phyloP scores from a whole-genome alignment of 37 sponge, comb jelly and placozoan species.

The Theonella swinhoei region DNA sequence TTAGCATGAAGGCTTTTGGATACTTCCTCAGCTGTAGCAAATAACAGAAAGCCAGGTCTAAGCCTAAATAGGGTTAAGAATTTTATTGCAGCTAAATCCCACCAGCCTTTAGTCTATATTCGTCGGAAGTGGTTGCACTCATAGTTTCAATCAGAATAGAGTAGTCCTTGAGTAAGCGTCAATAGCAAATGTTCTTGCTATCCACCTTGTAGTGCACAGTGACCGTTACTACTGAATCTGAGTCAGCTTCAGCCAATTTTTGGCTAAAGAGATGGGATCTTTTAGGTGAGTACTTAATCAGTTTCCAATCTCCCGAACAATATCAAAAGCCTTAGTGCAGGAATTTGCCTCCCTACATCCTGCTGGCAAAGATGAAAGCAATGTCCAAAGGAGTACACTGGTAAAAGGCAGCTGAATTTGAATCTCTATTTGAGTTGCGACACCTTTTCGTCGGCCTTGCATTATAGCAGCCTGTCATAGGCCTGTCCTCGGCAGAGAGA shows the following conservation, averaged over 20 bases:
- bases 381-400: slow-evolving; percentile 67
- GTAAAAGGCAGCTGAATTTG: slow-evolving; percentile 51
- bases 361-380: slow-evolving; percentile 62
- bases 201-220: slow-evolving; percentile 70
- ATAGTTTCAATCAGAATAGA: slow-evolving; percentile 48
- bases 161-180: slow-evolving; percentile 65
- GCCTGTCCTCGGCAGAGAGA: slow-evolving; percentile 63
- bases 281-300: slow-evolving; percentile 51
- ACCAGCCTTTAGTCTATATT: slow-evolving; percentile 58
- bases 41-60: slow-evolving; percentile 16
- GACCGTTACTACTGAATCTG: slow-evolving; percentile 21
- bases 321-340: slow-evolving; percentile 30
- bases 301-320: slow-evolving; percentile 39
- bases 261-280: slow-evolving; percentile 42
- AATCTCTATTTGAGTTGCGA: slow-evolving; percentile 51
- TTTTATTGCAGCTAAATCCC: too few species aligned
- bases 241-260: slow-evolving; percentile 14
- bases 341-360: slow-evolving; percentile 48
- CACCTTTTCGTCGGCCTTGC: slow-evolving; percentile 30
- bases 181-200: slow-evolving; percentile 60
- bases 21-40: slow-evolving; percentile 37
- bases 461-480: slow-evolving; percentile 53
- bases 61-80: slow-evolving; percentile 52
- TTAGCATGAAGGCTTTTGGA: slow-evolving; percentile 44
- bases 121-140: slow-evolving; percentile 57